Percentiles rank a stretch among this genome's conserved stretches.
Evolutionary conservation across 2,888 invertebrate genomes (phyloP).

Genomic region (Dione vanillae): DNA sequence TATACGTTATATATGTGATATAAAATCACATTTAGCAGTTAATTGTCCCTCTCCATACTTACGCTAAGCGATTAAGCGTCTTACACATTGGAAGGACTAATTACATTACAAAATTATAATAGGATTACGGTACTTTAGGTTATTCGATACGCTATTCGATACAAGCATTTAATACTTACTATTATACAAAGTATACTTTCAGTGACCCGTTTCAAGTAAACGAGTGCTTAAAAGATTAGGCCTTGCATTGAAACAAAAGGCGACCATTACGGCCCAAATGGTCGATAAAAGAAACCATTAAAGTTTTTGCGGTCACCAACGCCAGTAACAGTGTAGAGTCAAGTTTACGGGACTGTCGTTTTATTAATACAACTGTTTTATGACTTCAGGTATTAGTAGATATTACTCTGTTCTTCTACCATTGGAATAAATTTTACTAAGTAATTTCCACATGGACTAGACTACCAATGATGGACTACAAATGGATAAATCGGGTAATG

Average conservation of each 20-base stretch:
- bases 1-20: not conserved
- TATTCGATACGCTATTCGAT: slow-evolving; percentile 39
- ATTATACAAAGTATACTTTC: slow-evolving; percentile 36
- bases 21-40: not conserved
- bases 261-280: slow-evolving; percentile 62
- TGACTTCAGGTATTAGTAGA: not conserved
- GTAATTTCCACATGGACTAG: not conserved
- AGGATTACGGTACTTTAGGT: slow-evolving; percentile 32
- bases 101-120: slow-evolving; percentile 33
- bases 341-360: slow-evolving; percentile 27
- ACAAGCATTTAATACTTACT: slow-evolving; percentile 28
- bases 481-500: too few species aligned
- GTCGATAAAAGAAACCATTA: slow-evolving; percentile 73
- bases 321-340: slow-evolving; percentile 57
- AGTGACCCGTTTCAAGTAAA: slow-evolving; percentile 43
- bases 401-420: not conserved
- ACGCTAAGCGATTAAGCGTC: not conserved
- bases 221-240: slow-evolving; percentile 36
- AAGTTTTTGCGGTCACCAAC: slow-evolving; percentile 66
- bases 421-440: not conserved
- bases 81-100: slow-evolving; percentile 25
- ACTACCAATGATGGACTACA: too few species aligned
- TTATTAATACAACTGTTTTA: not conserved
- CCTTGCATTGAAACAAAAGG: slow-evolving; percentile 36
- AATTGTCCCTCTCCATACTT: not conserved